Evolutionary conservation across 2,113 vertebrate species (phyloP).

Genomic region (Upupa epops): DNA sequence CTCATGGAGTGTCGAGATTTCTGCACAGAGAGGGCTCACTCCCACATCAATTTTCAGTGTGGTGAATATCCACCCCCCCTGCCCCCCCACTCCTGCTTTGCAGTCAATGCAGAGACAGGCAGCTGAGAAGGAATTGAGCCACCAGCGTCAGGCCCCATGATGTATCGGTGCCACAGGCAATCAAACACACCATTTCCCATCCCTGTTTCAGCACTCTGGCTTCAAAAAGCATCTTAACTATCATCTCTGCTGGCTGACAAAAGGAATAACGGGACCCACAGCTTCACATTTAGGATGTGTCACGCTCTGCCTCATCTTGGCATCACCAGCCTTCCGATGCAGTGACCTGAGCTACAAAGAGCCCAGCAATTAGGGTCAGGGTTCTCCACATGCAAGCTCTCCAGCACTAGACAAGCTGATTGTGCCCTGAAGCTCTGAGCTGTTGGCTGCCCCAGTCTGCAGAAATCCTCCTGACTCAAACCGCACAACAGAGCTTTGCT

Average conservation of each 20-base stretch:
- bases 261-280: rapidly evolving
- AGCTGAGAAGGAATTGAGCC: not conserved
- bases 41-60: rapidly evolving
- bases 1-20: rapidly evolving
- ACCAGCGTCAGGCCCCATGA: not conserved
- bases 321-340: not conserved
- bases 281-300: rapidly evolving
- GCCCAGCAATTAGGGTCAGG: rapidly evolving
- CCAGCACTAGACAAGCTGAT: not conserved
- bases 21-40: not conserved
- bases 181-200: not conserved
- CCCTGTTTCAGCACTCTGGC: not conserved
- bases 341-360: rapidly evolving
- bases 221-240: not conserved
- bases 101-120: not conserved
- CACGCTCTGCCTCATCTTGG: rapidly evolving
- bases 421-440: not conserved
- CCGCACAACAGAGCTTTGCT: not conserved
- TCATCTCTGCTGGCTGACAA: not conserved
- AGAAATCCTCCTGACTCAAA: not conserved
- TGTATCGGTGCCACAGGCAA: not conserved
- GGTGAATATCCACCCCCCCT: too few species aligned
- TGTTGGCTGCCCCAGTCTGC: rapidly evolving
- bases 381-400: not conserved
- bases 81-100: not conserved